phyloP scores from a whole-genome alignment of 2,113 vertebrate species.

The Crotalus viridis region DNA sequence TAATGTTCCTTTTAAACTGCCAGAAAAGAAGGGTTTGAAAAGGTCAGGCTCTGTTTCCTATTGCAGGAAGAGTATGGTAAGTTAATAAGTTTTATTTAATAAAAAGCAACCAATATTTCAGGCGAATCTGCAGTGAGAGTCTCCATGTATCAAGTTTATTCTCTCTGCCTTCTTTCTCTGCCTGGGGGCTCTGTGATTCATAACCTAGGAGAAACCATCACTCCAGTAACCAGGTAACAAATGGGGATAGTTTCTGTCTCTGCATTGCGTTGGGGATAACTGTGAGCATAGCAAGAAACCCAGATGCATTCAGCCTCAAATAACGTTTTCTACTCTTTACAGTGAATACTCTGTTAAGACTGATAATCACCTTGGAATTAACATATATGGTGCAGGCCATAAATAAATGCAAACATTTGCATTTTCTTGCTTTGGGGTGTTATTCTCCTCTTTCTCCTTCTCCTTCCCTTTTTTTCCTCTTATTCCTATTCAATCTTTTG shows the following conservation, averaged over 20 bases:
- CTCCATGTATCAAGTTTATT: neutral
- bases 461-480: neutral
- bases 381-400: neutral
- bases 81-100: conserved; percentile 61
- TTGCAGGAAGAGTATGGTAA: conserved; percentile 55
- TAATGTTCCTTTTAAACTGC: conserved; percentile 62
- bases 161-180: neutral
- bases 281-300: neutral
- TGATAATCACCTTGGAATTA: conserved; percentile 5
- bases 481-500: neutral
- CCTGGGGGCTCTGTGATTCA: rapidly evolving
- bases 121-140: conserved; percentile 41
- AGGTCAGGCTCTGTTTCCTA: conserved; percentile 67
- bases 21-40: conserved; percentile 57
- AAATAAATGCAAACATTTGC: neutral
- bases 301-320: neutral
- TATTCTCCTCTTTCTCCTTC: neutral
- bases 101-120: conserved; percentile 57
- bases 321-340: neutral
- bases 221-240: neutral
- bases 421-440: neutral
- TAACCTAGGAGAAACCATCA: conserved; percentile 3
- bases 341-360: neutral
- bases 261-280: neutral
- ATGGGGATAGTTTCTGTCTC: neutral